phyloP scores from a whole-genome alignment of 2,113 vertebrate genomes.

The Tragelaphus imberbis region DNA sequence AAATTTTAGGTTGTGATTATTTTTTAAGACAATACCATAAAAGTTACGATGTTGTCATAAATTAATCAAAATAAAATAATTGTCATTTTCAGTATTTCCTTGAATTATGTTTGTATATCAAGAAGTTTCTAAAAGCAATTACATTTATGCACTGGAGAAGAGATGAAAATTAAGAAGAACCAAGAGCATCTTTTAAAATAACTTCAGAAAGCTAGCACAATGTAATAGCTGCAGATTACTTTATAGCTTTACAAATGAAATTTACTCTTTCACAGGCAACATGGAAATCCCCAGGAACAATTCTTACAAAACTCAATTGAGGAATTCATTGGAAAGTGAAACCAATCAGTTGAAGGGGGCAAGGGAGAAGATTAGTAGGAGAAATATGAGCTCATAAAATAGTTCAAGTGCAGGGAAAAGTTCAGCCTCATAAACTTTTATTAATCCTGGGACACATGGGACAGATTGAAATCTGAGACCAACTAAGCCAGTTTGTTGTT shows the following conservation, averaged over 20 bases:
- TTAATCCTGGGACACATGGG: background rate
- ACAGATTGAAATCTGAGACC: background rate
- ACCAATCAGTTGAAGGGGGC: background rate
- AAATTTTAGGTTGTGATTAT: background rate
- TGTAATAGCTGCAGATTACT: background rate
- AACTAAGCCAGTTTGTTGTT: background rate
- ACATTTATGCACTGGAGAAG: background rate
- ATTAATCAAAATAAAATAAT: background rate
- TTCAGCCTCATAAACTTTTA: background rate
- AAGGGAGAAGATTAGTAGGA: background rate
- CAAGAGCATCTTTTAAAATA: conserved; percentile 24
- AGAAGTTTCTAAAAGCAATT: background rate
- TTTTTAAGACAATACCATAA: background rate
- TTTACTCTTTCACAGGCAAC: background rate
- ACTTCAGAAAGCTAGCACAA: background rate
- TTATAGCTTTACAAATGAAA: background rate
- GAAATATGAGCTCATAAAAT: background rate
- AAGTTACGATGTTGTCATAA: background rate
- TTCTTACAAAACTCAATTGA: background rate
- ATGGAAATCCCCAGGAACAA: background rate
- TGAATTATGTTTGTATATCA: background rate
- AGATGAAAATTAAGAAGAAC: background rate
- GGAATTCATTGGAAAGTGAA: background rate
- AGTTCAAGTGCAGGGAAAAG: background rate
- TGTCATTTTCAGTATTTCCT: background rate